Base-by-base conservation (phyloP, 2,113 vertebrate genomes). In the Pseudopodoces humilis region DNA sequence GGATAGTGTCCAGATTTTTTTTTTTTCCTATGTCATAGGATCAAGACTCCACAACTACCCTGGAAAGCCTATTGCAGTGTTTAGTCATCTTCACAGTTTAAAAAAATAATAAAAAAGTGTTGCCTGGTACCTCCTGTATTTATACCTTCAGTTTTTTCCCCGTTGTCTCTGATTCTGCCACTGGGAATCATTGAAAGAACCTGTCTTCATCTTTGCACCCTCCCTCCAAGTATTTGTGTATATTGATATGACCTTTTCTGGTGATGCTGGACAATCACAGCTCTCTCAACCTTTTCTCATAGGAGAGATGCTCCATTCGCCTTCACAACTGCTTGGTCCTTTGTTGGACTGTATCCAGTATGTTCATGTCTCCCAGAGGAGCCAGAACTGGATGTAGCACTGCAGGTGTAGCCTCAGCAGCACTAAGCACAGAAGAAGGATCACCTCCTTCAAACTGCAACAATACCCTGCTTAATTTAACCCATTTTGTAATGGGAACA, bases 301-400 rank as follows among this genome's bases (percentile, higher is more conserved):
- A 31, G 11, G 7, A 39, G 11, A 52, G 22, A 25, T 52, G 7
- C 6, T 71, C 16, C 21, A 14, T 28, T 64, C 9, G 23, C 23
- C 37, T 87, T 21, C 46, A 43, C 21, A 53, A 28, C 24, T 62
- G 63, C 0, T 0, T 22, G 28, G 5, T 3, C 18, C 15, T 60
- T 39, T 44, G 8, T 10, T 35, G 27, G 18, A 30, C 37, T 59
- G 14, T 39, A 7, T 52, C 15, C 52, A 67, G 15, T 16, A 24
- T 14, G 18, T n/a, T 6, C 35, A 5, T 25, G 11, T 22, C 5
- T 65, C 30, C 53, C 43, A 16, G 65, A 50, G 16, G 25, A 83
- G 58, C 15, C 21, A 65, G 27, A 75, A 52, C 16, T 24, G 30
- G 18, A 14, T 1, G 1, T 43, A 43, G 25, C 30, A 49, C 5